Base-by-base conservation (phyloP, 2,113 vertebrate species). In the Burhinus oedicnemus region DNA sequence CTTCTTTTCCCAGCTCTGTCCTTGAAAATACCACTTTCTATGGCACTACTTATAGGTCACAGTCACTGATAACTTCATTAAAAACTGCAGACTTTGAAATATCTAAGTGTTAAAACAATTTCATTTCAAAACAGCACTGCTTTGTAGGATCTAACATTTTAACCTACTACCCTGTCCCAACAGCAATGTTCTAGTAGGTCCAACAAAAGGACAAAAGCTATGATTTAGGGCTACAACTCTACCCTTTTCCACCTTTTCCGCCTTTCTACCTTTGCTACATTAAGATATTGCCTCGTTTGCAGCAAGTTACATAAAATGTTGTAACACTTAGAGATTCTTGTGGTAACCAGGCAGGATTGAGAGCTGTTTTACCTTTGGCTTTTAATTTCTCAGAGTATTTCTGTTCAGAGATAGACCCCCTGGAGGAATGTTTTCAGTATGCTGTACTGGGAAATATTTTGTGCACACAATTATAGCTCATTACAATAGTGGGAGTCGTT, bases 401-500 rank as follows among this genome's bases (percentile, higher is more conserved):
- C 78, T 52, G 21, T 87, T 66, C 72, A 77, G 81, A 96, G 84
- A 94, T 38, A 89, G 58, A 89, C 18, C 36, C 83, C 66, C 68
- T 84, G 52, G 64, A 95, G 87, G 45, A 95, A 78, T 44, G 1
- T 89, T 91, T 97, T 95, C 77, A 90, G 64, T 68, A 64, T 72
- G 79, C 42, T 7, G 3, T 78, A 76, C 57, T 90, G 85, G 61
- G 68, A 98, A 93, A 94, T 91, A 83, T 66, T 76, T 62, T 76
- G 45, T 74, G 47, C 47, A 89, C 66, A 66, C 18, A 90, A 75
- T 97, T 97, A 89, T 42, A 95, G 60, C 72, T 97, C 88, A 88
- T 95, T 91, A 95, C 87, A 97, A 71, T 89, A 94, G 92, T 89
- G 87, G 90, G 72, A 96, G 51, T 93, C 51, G 84, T 92, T 97